Base-by-base conservation (phyloP, 2,113 vertebrate genomes). In the Bubo blakistoni region DNA sequence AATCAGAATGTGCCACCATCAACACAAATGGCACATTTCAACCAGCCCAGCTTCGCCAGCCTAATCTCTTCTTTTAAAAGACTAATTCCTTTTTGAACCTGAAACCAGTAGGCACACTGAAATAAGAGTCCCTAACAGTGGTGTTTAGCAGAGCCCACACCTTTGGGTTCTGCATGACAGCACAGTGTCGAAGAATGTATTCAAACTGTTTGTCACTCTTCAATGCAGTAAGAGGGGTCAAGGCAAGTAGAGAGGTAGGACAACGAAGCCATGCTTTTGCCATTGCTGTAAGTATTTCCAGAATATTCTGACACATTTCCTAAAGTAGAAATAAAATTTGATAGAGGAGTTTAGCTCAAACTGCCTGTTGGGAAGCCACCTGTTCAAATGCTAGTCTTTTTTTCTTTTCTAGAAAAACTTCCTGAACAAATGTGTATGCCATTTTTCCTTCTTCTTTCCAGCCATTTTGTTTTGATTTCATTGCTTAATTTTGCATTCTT, bases 1-100 rank as follows among this genome's bases (percentile, higher is more conserved):
- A 82, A 93, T n/a, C 66, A 96, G 90, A 96, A 96, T 90, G 87
- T 95, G 96, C 96, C 93, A 89, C 61, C 84, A 86, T 96, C 94
- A 65, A 89, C 90, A 96, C 6, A 97, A 97, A 96, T 4, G 1
- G 86, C 5, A 3, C n/a, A 19, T 52, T 84, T 73, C 71, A 73
- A 62, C 47, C 44, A 81, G 88, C 49, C 69, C 1, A n/a, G 67
- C 78, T 87, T 63, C 3, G 0, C 46, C 66, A 82, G 55, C 54
- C 84, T 95, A 81, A 97, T 88, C 93, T 91, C 86, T 83, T 62
- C 89, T 96, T 96, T 91, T 81, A 62, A 22, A 58, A 66, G 46
- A 65, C 38, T 95, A 95, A 95, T 87, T 88, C 74, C 74, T 73
- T 80, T 90, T 14, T 55, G 54, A 91, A 85, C 78, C 22, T 81